Conservation (phyloP, 2,888 invertebrate species). For the Eilema caniola region DNA sequence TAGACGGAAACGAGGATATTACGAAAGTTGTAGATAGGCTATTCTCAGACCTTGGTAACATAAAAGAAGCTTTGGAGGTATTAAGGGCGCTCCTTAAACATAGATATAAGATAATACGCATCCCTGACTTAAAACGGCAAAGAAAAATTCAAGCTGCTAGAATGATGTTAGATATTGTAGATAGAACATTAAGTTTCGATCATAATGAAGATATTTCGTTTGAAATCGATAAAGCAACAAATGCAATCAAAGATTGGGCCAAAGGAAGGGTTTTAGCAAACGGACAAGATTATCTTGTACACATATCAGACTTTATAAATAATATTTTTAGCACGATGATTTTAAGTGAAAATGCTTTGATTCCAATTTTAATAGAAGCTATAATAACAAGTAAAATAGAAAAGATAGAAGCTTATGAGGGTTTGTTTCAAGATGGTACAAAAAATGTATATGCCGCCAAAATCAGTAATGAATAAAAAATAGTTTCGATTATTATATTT, state of each 20-base stretch:
- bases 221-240: neutral
- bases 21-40: neutral
- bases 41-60: neutral
- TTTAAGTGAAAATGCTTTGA: neutral
- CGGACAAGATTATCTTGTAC: neutral
- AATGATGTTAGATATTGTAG: conserved; percentile 14
- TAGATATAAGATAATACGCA: conserved; percentile 13
- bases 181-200: conserved; percentile 5
- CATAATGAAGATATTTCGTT: neutral
- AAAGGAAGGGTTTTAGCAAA: neutral
- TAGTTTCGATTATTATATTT: neutral
- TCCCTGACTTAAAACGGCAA: neutral
- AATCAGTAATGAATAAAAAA: neutral
- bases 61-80: conserved; percentile 11
- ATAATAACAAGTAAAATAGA: neutral
- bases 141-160: conserved; percentile 14
- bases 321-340: conserved; percentile 1
- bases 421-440: conserved; percentile 4
- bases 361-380: conserved; percentile 1
- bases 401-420: neutral
- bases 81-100: neutral
- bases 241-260: neutral
- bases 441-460: conserved; percentile 7
- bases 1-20: neutral
- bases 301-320: conserved; percentile 9